Evolutionary conservation across 2,113 vertebrate species (phyloP), one percentile per base, ranked within the genome.

Genomic region (Psittacula cyanocephala): DNA sequence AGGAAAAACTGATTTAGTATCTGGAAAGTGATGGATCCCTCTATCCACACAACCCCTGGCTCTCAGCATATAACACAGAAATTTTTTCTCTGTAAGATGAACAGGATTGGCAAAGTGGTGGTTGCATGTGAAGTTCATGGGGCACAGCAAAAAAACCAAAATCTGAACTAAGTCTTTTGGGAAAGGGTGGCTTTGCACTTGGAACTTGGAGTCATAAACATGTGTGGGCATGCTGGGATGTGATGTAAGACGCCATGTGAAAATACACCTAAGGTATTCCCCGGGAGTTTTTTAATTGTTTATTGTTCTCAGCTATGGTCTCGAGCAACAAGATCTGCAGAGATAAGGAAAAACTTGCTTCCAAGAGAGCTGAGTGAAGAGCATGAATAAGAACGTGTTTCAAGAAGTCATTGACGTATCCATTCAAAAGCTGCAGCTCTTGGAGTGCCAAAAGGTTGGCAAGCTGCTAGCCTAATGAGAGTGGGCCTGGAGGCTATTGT

Each of bases 221-320:
- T 49, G 88, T 33, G 10, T 0, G 0, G 44, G 50, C 95, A 62
- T 28, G 86, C 39, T 75, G 88, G 79, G 60, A 49, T 63, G 75
- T 70, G 86, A 80, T 28, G 64, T 7, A 63, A 91, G 37, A 37
- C 9, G 29, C 1, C 3, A 49, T 5, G 78, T 39, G 77, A 94
- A 93, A 93, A 88, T 7, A 39, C 50, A 88, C 47, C 95, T n/a
- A 64, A 75, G 93, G 77, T 44, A 27, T 62, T 92, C 85, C 91
- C 88, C 6, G 1, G 50, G 46, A 81, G 64, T 68, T 44, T 33
- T 69, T 29, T 39, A 50, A 91, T 23, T 83, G 28, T 81, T 96
- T 23, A 75, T 83, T 55, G 55, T 88, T 62, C 60, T 93, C 37
- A 0, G 50, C 72, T 84, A 27, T 84, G 88, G 91, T 91, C 95